phyloP scores from a whole-genome alignment of 2,888 invertebrate genomes.

The Andrena trimmerana region DNA sequence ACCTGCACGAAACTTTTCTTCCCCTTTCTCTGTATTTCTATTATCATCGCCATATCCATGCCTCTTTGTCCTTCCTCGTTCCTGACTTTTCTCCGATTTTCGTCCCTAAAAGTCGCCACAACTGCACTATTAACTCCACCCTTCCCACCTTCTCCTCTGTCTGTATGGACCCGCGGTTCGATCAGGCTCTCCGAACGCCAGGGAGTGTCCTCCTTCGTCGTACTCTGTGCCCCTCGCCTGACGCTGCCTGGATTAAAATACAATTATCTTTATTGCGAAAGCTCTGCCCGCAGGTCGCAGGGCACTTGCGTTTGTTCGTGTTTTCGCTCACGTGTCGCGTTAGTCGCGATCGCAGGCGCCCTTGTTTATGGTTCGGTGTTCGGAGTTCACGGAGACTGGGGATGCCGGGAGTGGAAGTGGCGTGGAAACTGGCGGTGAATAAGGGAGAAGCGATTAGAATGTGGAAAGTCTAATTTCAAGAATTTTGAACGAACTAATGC shows the following conservation, averaged over 20 bases:
- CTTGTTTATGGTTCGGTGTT: neutral
- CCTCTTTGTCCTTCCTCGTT: constrained; percentile 10
- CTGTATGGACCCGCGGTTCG: constrained; percentile 37
- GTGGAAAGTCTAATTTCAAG: neutral
- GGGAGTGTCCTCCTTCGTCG: constrained; percentile 67
- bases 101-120: neutral
- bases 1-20: constrained; percentile 29
- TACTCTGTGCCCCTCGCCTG: constrained; percentile 63
- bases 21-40: constrained; percentile 25
- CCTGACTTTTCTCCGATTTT: constrained; percentile 11
- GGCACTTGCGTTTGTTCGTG: neutral
- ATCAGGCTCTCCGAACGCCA: constrained; percentile 50
- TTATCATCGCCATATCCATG: constrained; percentile 10
- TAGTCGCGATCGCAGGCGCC: neutral
- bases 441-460: neutral
- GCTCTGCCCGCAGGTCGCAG: neutral
- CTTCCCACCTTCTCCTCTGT: neutral
- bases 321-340: neutral
- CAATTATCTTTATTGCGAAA: constrained; percentile 82
- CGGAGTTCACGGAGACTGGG: neutral
- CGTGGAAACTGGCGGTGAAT: neutral
- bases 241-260: constrained; percentile 77
- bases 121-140: neutral
- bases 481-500: neutral
- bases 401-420: neutral